Percentiles rank a stretch among this genome's conserved stretches.
These are phyloP conservation scores for Tychaedon coryphoeus DNA, from an alignment of 2,113 vertebrate genomes.

Conservation along the genomic window DNA sequence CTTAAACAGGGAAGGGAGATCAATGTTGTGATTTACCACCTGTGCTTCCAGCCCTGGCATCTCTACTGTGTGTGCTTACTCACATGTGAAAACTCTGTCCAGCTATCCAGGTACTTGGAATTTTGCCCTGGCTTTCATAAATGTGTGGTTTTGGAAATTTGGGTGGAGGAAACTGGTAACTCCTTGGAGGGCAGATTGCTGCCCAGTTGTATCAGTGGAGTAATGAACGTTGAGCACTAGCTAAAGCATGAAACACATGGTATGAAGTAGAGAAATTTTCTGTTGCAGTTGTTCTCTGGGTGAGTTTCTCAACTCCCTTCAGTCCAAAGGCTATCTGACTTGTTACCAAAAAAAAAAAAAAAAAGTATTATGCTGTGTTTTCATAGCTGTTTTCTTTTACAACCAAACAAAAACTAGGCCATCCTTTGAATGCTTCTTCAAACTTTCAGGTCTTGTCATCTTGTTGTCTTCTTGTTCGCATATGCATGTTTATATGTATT, in stretches of 20 bases:
- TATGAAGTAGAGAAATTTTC: background rate
- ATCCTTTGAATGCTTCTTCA: background rate
- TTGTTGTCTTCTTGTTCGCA: background rate
- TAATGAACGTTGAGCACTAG: fast-evolving
- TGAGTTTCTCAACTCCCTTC: background rate
- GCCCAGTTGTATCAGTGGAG: background rate
- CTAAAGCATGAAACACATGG: background rate
- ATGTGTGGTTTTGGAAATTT: background rate
- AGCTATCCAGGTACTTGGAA: background rate
- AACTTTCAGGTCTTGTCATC: background rate
- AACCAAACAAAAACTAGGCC: background rate
- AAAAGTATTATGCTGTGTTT: background rate
- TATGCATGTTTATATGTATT: background rate
- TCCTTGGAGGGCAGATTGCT: background rate
- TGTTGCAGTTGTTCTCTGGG: background rate
- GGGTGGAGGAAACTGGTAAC: background rate
- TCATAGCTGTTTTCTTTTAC: background rate
- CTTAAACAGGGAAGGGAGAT: background rate
- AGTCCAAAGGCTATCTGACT: background rate
- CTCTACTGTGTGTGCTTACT: fast-evolving
- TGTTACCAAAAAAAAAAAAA: background rate
- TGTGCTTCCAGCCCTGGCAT: background rate
- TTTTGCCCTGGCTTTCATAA: background rate
- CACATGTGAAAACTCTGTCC: background rate
- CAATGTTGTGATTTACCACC: background rate